phyloP scores from a whole-genome alignment of 2,113 vertebrate species.

The Ancistrus triradiatus region DNA sequence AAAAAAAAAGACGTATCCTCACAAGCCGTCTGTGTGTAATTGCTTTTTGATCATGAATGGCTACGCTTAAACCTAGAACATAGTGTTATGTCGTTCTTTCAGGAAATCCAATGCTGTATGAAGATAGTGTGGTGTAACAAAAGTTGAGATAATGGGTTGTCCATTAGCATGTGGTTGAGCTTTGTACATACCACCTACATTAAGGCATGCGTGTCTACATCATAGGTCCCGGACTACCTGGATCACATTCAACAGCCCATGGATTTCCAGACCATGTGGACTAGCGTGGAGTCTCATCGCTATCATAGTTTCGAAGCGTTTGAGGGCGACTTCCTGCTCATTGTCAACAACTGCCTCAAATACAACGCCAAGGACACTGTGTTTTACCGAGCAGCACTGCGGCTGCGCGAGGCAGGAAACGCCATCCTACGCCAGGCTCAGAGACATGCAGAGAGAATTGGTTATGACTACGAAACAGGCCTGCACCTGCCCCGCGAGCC shows the following conservation, averaged over 20 bases:
- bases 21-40: no score
- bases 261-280: conserved; percentile 99
- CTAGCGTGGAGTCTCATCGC: conserved; percentile 87
- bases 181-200: no score
- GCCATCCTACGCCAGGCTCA: conserved; percentile 83
- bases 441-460: conserved; percentile 90
- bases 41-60: no score
- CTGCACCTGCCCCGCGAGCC: conserved; percentile 87
- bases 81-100: no score
- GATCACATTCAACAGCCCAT: conserved; percentile 98
- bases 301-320: conserved; percentile 95
- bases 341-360: conserved; percentile 97
- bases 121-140: no score
- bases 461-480: conserved; percentile 95
- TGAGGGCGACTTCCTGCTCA: conserved; percentile 93
- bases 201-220: neutral
- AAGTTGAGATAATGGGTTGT: no score
- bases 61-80: no score
- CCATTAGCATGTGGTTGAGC: no score
- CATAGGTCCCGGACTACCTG: conserved; percentile 93
- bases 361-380: conserved; percentile 99
- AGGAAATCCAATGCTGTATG: no score
- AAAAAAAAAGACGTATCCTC: no score
- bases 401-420: conserved; percentile 86
- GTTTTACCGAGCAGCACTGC: conserved; percentile 91